Evolutionary conservation across 1,140 invertebrate genomes (phyloP).

Genomic region (Stegodyphus dumicola): DNA sequence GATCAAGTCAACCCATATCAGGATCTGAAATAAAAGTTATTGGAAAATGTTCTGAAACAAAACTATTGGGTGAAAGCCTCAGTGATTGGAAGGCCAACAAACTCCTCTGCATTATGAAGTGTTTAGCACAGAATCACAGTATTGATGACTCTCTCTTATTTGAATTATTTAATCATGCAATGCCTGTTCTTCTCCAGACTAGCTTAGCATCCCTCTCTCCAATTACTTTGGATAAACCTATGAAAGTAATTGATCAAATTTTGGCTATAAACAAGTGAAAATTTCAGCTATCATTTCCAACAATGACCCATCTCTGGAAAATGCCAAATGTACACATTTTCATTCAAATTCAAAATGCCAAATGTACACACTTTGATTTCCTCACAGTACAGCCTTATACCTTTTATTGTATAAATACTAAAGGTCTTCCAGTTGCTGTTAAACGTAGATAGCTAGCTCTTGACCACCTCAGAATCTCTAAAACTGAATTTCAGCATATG

Average conservation of each 20-base stretch:
- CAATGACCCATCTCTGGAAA: neutral
- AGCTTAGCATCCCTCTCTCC: neutral
- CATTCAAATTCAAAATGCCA: too few relatives aligned
- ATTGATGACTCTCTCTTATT: neutral
- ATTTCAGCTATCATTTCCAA: neutral
- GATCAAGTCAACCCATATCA: neutral
- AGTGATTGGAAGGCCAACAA: neutral
- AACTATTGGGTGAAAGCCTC: neutral
- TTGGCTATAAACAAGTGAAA: neutral
- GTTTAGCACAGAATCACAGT: neutral
- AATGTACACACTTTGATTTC: too few relatives aligned
- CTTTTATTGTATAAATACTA: constrained; percentile 44
- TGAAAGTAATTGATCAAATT: neutral
- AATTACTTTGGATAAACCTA: neutral
- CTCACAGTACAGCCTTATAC: constrained; percentile 10
- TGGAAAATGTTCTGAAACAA: neutral
- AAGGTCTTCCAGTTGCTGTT: constrained; percentile 5
- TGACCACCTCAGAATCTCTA: constrained; percentile 30
- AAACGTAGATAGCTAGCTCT: constrained; percentile 27
- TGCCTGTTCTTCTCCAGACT: neutral
- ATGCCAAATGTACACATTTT: too few relatives aligned
- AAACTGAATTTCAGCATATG: constrained; percentile 40
- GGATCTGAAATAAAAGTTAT: neutral
- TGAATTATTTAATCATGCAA: neutral
- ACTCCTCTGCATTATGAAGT: neutral